phyloP scores from a whole-genome alignment of 2,113 vertebrate species.

The Vidua macroura region DNA sequence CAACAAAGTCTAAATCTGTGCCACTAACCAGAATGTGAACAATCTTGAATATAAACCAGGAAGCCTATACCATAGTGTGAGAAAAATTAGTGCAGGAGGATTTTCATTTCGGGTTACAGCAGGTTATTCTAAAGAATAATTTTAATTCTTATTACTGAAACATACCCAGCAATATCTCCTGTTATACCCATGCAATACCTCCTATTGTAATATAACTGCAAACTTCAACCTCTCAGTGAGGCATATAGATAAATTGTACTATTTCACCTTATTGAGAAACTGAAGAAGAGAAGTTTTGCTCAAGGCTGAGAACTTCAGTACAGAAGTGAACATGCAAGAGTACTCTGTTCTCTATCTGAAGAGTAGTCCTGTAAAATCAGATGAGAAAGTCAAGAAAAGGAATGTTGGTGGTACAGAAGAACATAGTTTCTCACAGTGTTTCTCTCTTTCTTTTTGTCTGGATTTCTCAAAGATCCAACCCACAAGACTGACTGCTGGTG shows the following conservation, averaged over 20 bases:
- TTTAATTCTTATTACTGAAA: not conserved
- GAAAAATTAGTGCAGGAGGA: not conserved
- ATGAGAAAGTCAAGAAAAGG: not conserved
- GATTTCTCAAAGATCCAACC: not conserved
- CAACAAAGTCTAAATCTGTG: not conserved
- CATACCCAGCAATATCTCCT: not conserved
- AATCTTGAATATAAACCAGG: not conserved
- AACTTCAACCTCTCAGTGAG: not conserved
- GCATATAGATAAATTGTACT: not conserved
- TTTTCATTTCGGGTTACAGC: not conserved
- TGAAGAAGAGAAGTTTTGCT: not conserved
- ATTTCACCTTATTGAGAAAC: not conserved
- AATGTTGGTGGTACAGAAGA: not conserved
- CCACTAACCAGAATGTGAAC: not conserved
- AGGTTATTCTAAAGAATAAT: not conserved
- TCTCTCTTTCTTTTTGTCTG: not conserved
- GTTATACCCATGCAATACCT: not conserved
- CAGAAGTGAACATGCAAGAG: not conserved
- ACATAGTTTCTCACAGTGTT: not conserved
- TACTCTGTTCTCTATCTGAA: not conserved
- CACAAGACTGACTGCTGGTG: not conserved
- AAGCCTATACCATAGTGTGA: not conserved
- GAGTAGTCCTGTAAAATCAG: not conserved
- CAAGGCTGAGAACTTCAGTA: not conserved
- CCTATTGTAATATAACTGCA: not conserved